Percentiles rank a stretch among this genome's conserved stretches.
These are phyloP conservation scores for Ptyas mucosa DNA, from an alignment of 2,113 vertebrate genomes.

Conservation along the genomic window DNA sequence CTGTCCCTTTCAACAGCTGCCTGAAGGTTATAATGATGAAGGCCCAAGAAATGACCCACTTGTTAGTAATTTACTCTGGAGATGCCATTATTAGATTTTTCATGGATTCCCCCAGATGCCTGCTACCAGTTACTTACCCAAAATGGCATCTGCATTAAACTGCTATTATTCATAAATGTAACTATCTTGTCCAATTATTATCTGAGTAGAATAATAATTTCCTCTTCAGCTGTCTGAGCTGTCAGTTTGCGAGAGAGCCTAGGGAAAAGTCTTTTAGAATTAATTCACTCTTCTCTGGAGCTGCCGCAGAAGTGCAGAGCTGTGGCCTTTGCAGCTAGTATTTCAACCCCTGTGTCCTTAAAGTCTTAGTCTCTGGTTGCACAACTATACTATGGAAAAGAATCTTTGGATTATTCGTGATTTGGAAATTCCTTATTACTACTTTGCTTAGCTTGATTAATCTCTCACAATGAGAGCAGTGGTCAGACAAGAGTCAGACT, in stretches of 20 bases:
- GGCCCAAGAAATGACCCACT: conserved; percentile 9
- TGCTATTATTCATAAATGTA: conserved; percentile 6
- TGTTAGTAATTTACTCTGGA: background rate
- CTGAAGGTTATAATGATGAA: background rate
- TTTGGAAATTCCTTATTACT: background rate
- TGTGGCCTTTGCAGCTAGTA: background rate
- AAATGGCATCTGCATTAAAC: conserved; percentile 15
- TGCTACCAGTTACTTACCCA: conserved; percentile 1
- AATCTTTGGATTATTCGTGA: background rate
- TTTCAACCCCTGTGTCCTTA: background rate
- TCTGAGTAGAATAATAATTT: conserved; percentile 20
- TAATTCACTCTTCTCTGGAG: background rate
- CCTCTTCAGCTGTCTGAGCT: conserved; percentile 15
- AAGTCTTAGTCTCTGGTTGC: background rate
- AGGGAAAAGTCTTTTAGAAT: background rate
- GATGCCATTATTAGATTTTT: conserved; percentile 13
- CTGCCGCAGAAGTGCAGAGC: background rate
- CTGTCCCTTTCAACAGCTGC: background rate
- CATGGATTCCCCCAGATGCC: conserved; percentile 9
- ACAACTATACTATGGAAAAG: background rate
- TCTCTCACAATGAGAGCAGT: background rate
- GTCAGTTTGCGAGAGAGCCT: background rate
- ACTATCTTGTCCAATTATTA: conserved; percentile 16
- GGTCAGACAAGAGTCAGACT: too few relatives aligned
- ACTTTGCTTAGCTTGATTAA: background rate